These are phyloP conservation scores for Parnassius orleans DNA, from an alignment of 2,888 invertebrate genomes.

Conservation along the genomic window DNA sequence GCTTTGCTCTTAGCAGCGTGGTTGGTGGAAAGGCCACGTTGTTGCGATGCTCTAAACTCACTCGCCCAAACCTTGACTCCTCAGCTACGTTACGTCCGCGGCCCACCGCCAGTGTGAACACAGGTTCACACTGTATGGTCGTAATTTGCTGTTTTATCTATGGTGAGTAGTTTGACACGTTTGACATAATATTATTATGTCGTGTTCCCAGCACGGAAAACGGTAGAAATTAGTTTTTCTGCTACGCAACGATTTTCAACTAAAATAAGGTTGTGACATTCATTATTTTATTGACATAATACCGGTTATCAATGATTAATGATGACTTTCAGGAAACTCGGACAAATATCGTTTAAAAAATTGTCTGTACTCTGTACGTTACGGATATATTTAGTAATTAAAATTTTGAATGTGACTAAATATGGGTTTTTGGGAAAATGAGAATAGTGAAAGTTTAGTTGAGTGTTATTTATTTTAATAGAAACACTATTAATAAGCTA, in stretches of 20 bases:
- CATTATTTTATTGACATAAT: slow-evolving; percentile 25
- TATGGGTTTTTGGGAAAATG: slow-evolving; percentile 3
- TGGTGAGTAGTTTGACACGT: slow-evolving; percentile 8
- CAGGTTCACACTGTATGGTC: slow-evolving; percentile 17
- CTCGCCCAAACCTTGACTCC: slow-evolving; percentile 88
- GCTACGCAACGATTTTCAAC: slow-evolving; percentile 2
- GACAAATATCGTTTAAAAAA: not conserved
- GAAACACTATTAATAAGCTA: slow-evolving; percentile 29
- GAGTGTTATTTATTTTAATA: slow-evolving; percentile 13
- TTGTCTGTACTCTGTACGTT: slow-evolving; percentile 1
- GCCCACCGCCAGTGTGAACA: slow-evolving; percentile 86
- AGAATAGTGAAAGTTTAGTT: slow-evolving; percentile 9
- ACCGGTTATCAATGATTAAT: slow-evolving; percentile 3
- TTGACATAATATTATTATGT: not conserved
- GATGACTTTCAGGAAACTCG: not conserved
- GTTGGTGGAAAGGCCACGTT: slow-evolving; percentile 87
- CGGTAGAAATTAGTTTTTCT: not conserved
- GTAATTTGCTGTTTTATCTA: slow-evolving; percentile 1
- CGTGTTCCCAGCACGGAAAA: not conserved
- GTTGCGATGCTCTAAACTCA: slow-evolving; percentile 89
- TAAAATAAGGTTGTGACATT: slow-evolving; percentile 22
- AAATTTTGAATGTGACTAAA: not conserved
- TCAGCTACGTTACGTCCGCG: slow-evolving; percentile 89
- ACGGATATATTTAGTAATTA: slow-evolving; percentile 7
- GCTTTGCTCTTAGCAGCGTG: slow-evolving; percentile 88